Evolutionary conservation across 2,113 vertebrate genomes (phyloP), one percentile per base, ranked within the genome.

Genomic region (Uria aalge): DNA sequence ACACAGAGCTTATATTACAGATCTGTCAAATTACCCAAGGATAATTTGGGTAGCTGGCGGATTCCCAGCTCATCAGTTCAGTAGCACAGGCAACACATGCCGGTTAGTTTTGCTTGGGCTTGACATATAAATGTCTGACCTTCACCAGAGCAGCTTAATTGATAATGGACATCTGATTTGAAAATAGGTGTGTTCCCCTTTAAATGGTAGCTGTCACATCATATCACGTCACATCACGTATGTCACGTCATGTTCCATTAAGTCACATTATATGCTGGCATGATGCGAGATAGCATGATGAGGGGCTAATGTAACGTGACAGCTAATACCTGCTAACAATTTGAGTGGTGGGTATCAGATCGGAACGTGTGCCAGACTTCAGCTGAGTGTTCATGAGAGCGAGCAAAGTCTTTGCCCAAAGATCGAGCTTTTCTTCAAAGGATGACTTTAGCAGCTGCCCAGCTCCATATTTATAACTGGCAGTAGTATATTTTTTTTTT

Each of bases 171-270:
- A 71, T 87, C 83, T 86, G 95, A 96, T 92, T 90, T 17, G 48
- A 91, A 97, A 97, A 96, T 95, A 97, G 93, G 96, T 97, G 92
- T 87, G 88, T 96, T 97, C 85, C 93, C 91, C 92, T 96, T 97
- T 97, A 97, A 97, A 76, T 17, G 57, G 88, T 82, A 66, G 69
- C 93, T 97, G 97, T 97, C 96, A 96, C 93, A 96, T 96, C 90
- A 41, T 76, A 94, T 97, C 94, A 91, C 26, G 77, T 95, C 96
- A 94, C 55, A 14, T 95, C 94, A 75, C 95, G 89, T 92, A 89
- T 97, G 97, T 97, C 95, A 94, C 4, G 40, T 96, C 96, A 85
- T 91, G 76, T 97, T 79, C 86, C 93, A 96, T 97, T 97, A 97
- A 91, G 82, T 97, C 97, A 89, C 90, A 91, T 97, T 97, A 97